These are phyloP conservation scores for Sebastolobus altivelis DNA, from an alignment of 2,797 vertebrate species.

Conservation along the genomic window DNA sequence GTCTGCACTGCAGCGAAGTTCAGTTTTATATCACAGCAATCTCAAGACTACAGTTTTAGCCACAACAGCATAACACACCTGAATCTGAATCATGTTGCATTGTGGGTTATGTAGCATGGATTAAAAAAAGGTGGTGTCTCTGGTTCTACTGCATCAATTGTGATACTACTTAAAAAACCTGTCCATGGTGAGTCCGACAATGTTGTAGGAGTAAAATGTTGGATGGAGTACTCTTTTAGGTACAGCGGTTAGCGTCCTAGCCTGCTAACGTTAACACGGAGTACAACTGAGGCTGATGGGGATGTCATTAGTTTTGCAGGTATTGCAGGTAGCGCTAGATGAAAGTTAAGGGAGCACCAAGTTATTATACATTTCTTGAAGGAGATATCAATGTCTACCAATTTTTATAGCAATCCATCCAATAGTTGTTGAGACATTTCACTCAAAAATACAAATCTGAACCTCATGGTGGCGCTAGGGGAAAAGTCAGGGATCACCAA, in stretches of 20 bases:
- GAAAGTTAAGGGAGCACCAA: neutral
- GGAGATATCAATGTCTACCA: neutral
- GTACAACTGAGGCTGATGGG: neutral
- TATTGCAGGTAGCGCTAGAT: neutral
- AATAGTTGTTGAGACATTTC: too few species aligned
- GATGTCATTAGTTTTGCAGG: neutral
- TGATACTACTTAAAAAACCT: neutral
- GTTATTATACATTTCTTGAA: neutral
- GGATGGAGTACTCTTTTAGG: too few species aligned
- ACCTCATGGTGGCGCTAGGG: too few species aligned
- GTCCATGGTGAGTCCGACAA: neutral
- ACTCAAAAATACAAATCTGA: too few species aligned
- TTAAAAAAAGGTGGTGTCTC: neutral
- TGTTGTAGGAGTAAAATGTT: too few species aligned
- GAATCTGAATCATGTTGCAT: neutral
- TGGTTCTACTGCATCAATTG: neutral
- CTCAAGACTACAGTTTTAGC: neutral
- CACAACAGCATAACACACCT: neutral
- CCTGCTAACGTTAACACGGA: too few species aligned
- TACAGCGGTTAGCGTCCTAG: too few species aligned
- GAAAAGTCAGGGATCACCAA: too few species aligned
- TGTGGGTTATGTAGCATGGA: neutral
- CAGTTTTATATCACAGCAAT: neutral
- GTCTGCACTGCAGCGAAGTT: neutral
- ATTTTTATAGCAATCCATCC: neutral